Conservation (phyloP, 2,888 invertebrate species). For the Sialis lutaria region DNA sequence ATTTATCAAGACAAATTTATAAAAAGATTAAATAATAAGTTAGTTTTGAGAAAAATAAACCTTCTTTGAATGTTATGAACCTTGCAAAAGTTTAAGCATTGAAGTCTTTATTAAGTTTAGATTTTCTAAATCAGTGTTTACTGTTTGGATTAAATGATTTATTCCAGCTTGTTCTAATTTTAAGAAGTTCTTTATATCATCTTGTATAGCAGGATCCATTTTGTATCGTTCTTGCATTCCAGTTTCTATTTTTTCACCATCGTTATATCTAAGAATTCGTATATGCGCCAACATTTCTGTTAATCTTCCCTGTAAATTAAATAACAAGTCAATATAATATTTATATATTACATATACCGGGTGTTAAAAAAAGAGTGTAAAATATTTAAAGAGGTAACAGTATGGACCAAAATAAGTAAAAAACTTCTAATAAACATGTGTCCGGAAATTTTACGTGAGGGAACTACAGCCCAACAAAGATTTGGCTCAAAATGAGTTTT, state of each 20-base stretch:
- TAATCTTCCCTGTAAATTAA: constrained; percentile 51
- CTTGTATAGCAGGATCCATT: constrained; percentile 53
- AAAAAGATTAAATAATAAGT: not conserved
- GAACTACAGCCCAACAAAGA: too few species aligned
- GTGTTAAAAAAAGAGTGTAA: too few species aligned
- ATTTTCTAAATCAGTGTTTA: constrained; percentile 62
- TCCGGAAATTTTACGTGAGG: too few species aligned
- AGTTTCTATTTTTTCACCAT: constrained; percentile 31
- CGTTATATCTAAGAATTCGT: constrained; percentile 45
- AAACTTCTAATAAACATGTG: too few species aligned
- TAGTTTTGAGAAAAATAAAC: not conserved
- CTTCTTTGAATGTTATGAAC: constrained; percentile 6
- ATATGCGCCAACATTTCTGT: constrained; percentile 83
- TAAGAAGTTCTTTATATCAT: constrained; percentile 60
- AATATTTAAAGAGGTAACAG: too few species aligned
- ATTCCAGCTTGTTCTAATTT: constrained; percentile 80
- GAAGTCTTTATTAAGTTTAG: constrained; percentile 65
- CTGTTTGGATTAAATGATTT: constrained; percentile 66
- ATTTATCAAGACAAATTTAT: not conserved
- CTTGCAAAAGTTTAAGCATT: constrained; percentile 40
- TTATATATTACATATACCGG: too few species aligned
- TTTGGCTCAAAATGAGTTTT: too few species aligned
- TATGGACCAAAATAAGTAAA: too few species aligned
- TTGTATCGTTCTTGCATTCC: constrained; percentile 55
- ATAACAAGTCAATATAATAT: constrained; percentile 5